phyloP scores from a whole-genome alignment of 2,113 vertebrate genomes.

The Bothrops jararaca region DNA sequence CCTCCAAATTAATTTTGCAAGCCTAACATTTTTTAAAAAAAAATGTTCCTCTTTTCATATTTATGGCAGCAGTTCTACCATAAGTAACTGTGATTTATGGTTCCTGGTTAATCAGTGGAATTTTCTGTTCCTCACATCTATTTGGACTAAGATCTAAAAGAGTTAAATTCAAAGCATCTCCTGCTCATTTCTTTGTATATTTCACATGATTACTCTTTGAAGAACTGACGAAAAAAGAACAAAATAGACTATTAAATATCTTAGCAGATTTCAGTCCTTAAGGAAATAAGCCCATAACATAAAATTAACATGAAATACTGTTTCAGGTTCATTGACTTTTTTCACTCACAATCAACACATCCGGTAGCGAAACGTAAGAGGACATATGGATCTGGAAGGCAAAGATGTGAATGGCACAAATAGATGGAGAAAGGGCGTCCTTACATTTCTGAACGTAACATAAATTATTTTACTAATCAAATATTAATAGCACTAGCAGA shows the following conservation, averaged over 20 bases:
- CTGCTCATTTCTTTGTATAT: background rate
- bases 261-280: background rate
- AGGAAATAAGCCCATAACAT: background rate
- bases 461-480: background rate
- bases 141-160: background rate
- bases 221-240: background rate
- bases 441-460: background rate
- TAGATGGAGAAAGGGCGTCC: background rate
- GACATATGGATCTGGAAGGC: background rate
- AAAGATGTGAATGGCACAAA: background rate
- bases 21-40: background rate
- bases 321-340: background rate
- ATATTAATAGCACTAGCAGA: background rate
- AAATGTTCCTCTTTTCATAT: background rate
- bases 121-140: background rate
- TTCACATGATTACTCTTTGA: background rate
- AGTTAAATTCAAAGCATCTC: background rate
- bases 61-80: background rate
- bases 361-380: background rate
- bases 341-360: background rate
- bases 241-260: background rate
- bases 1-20: background rate
- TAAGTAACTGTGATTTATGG: background rate
- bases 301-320: conserved; percentile 2
- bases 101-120: background rate